Evolutionary conservation across 2,888 invertebrate species (phyloP).

Genomic region (Drosophila ochracea): DNA sequence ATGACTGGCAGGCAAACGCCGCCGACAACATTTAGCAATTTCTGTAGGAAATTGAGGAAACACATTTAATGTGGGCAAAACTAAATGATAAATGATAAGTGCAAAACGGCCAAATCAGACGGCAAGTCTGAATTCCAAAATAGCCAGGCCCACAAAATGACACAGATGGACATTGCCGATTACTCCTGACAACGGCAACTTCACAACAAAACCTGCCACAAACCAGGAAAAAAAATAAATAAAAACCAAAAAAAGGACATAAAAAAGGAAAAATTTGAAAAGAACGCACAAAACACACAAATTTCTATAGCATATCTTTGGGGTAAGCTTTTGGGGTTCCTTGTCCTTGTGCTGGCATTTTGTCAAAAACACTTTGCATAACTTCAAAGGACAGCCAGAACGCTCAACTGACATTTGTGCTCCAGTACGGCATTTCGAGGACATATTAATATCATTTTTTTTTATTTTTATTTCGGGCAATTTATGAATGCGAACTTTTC

Average conservation of each 20-base stretch:
- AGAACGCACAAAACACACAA: constrained; percentile 25
- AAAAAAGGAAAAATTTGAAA: constrained; percentile 15
- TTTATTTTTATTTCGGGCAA: constrained; percentile 15
- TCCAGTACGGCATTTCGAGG: constrained; percentile 46
- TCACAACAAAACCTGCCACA: constrained; percentile 30
- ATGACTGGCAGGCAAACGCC: constrained; percentile 21
- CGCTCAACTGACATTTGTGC: constrained; percentile 14
- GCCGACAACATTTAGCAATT: constrained; percentile 41
- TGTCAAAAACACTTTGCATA: constrained; percentile 62
- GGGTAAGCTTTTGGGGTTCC: constrained; percentile 28
- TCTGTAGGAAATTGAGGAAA: constrained; percentile 71
- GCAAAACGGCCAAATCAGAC: constrained; percentile 50
- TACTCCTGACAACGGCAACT: constrained; percentile 53
- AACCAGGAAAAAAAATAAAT: constrained; percentile 5
- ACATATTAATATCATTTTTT: constrained; percentile 39
- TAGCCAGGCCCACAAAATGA: constrained; percentile 55
- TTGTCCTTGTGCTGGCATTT: constrained; percentile 59
- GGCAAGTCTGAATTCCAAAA: constrained; percentile 41
- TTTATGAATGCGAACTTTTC: constrained; percentile 37
- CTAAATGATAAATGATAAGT: constrained; percentile 78
- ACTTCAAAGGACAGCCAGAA: constrained; percentile 54
- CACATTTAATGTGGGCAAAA: constrained; percentile 72
- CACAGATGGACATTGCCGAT: constrained; percentile 74
- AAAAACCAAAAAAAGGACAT: constrained; percentile 1
- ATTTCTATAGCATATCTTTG: constrained; percentile 54